A percentile compares a stretch with the other conserved stretches of the same genome.
These are phyloP conservation scores for Drosophila lutescens DNA, from an alignment of 2,888 invertebrate species.

Conservation along the genomic window DNA sequence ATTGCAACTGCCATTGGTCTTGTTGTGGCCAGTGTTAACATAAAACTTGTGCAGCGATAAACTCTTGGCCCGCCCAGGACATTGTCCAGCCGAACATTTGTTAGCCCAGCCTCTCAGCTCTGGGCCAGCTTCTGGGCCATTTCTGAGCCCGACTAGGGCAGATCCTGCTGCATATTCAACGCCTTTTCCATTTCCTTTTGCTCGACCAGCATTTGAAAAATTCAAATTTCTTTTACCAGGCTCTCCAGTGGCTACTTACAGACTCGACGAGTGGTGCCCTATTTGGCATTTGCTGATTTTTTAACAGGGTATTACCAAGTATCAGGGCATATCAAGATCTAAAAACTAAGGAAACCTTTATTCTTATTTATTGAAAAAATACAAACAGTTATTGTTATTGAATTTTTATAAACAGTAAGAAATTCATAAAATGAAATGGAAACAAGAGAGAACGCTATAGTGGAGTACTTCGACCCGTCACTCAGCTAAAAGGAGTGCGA, in stretches of 20 bases:
- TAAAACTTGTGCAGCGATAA: slow-evolving; percentile 57
- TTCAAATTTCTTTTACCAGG: slow-evolving; percentile 43
- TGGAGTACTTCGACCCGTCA: too few relatives aligned
- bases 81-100: slow-evolving; percentile 48
- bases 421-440: too few relatives aligned
- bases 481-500: too few relatives aligned
- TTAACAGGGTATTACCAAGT: not conserved
- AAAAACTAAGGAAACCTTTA: too few relatives aligned
- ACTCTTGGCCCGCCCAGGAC: slow-evolving; percentile 57
- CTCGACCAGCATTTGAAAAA: slow-evolving; percentile 44
- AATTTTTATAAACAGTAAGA: too few relatives aligned
- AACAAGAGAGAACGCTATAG: too few relatives aligned
- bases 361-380: too few relatives aligned
- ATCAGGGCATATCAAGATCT: too few relatives aligned
- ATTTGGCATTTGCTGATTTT: slow-evolving; percentile 10
- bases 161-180: slow-evolving; percentile 56
- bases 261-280: slow-evolving; percentile 32
- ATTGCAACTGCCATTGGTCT: slow-evolving; percentile 25
- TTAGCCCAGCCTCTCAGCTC: slow-evolving; percentile 22
- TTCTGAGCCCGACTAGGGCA: slow-evolving; percentile 1
- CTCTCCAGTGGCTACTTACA: slow-evolving; percentile 61
- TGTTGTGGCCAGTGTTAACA: slow-evolving; percentile 52
- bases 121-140: slow-evolving; percentile 4
- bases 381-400: too few relatives aligned
- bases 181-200: slow-evolving; percentile 39